Percentiles rank a stretch among this genome's conserved stretches.
Evolutionary conservation across 1,140 invertebrate species (phyloP).

Genomic region (Neoseiulus cucumeris): DNA sequence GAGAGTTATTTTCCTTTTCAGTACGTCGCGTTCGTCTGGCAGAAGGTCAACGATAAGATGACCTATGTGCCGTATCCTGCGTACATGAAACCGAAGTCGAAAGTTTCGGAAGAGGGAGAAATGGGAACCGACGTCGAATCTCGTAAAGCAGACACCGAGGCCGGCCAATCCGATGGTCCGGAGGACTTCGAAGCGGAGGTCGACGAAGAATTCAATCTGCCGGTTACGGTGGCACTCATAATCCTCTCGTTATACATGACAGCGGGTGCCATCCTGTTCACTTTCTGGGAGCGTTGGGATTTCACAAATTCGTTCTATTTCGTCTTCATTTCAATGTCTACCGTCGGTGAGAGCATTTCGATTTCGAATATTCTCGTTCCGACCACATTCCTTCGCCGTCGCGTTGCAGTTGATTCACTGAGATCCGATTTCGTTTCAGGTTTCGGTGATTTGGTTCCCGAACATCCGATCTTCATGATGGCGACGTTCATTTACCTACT

Average conservation of each 20-base stretch:
- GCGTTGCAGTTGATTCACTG: no score
- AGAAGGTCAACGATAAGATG: conserved; percentile 15
- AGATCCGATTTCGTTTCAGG: conserved; percentile 19
- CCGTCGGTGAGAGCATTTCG: conserved; percentile 38
- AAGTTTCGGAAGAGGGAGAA: background rate
- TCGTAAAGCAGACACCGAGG: conserved; percentile 7
- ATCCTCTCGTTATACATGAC: conserved; percentile 65
- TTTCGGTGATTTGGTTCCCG: conserved; percentile 73
- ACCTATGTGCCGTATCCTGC: conserved; percentile 14
- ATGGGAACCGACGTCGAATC: background rate
- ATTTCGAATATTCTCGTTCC: background rate
- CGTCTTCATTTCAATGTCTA: conserved; percentile 81
- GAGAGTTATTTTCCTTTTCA: conserved; percentile 15
- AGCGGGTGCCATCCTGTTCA: conserved; percentile 54
- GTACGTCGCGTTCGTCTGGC: conserved; percentile 18
- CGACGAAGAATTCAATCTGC: conserved; percentile 81
- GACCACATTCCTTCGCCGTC: background rate
- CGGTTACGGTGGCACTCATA: conserved; percentile 58
- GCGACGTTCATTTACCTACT: conserved; percentile 75
- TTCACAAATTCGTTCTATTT: conserved; percentile 81
- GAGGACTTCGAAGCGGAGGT: conserved; percentile 35
- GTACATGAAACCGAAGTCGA: conserved; percentile 6
- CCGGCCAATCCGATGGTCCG: conserved; percentile 22
- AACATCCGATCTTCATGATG: conserved; percentile 75
- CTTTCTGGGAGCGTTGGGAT: conserved; percentile 54